Evolutionary conservation across 2,888 invertebrate species (phyloP), one percentile per base, ranked within the genome.

Genomic region (Pachliopta kotzebuea): DNA sequence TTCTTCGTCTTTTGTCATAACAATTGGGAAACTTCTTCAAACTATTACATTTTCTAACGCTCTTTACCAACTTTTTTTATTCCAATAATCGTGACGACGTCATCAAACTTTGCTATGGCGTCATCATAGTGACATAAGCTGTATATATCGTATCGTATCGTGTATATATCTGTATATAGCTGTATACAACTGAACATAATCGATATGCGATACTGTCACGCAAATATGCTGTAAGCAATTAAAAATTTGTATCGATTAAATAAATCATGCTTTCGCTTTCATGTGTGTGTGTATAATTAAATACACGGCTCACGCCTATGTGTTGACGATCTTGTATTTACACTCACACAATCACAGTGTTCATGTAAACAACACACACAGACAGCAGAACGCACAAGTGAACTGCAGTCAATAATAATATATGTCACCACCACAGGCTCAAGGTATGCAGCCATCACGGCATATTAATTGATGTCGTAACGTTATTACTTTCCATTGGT

Each of bases 401-500:
- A 49, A 6, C 20, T 49, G 49, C 9, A 9, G 18, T 57, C 57
- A 49, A 60, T 50, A 50, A 21, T 14, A 37, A 49, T 60, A 70
- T 70, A 62, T 76, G 79, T 79, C 77, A 75, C 66, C 67, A 70
- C 65, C 66, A 69, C 9, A 14, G 54, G 55, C 73, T 75, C 73
- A 76, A 72, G 72, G 59, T 72, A 56, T 45, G 69, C 68, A 69
- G 69, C 71, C 60, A 17, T 11, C 56, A 37, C 56, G 60, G 73
- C 72, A 75, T 78, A 72, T 72, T 71, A 76, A 76, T 74, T 70
- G 60, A 23, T 24, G 21, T 66, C 37, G 68, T 74, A 76, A 62
- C 70, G 70, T 68, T 75, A 78, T 58, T 67, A 72, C 78, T 79
- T 78, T 78, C 78, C 71, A 71, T 71, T 72, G 69, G 57, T 49